Conservation (phyloP, 2,888 invertebrate species). For the Hydrotaea cyrtoneurina region DNA sequence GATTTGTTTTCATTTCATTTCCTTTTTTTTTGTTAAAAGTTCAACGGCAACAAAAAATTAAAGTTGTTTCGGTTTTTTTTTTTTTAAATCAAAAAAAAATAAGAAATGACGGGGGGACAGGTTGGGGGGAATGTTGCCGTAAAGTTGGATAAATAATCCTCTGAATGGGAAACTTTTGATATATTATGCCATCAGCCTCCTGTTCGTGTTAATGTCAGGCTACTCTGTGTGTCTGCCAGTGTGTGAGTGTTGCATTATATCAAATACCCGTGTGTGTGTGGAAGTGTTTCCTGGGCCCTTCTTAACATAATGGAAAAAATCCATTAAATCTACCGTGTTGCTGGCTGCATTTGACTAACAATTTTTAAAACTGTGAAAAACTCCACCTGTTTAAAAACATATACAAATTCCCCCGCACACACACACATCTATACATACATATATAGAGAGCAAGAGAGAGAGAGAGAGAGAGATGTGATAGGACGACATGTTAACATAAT, state of each 20-base stretch:
- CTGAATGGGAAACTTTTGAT: constrained; percentile 28
- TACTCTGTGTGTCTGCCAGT: no score
- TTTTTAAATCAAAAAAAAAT: neutral
- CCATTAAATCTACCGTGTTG: constrained; percentile 55
- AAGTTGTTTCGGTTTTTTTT: constrained; percentile 13
- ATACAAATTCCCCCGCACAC: constrained; percentile 48
- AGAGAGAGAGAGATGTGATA: no score
- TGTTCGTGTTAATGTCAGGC: neutral
- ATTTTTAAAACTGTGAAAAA: constrained; percentile 64
- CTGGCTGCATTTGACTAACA: constrained; percentile 37
- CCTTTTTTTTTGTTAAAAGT: neutral
- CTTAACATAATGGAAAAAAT: constrained; percentile 42
- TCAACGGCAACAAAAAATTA: neutral
- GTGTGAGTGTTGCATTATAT: neutral
- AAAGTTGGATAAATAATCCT: constrained; percentile 31
- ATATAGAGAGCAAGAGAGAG: no score
- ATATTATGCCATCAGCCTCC: neutral
- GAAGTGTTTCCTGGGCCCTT: constrained; percentile 4
- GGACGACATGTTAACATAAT: constrained; percentile 4
- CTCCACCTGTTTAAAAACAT: constrained; percentile 67
- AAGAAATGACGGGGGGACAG: no score
- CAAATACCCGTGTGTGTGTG: neutral
- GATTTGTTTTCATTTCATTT: constrained; percentile 22
- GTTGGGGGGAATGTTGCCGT: neutral
- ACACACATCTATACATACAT: neutral